Conservation (phyloP, 2,797 vertebrate genomes). For the Notamacropus eugenii region DNA sequence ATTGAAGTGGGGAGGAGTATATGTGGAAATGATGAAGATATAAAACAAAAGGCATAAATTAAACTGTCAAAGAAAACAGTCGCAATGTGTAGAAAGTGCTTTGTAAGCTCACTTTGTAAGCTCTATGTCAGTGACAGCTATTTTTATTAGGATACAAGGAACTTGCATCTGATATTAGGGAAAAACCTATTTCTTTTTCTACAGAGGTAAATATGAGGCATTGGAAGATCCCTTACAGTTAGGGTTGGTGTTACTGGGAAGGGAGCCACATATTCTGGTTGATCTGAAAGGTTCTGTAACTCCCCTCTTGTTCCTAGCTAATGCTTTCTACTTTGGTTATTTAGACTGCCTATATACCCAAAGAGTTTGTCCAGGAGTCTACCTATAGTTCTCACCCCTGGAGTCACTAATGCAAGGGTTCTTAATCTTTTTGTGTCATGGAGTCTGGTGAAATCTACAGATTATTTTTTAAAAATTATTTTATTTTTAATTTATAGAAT, state of each 20-base stretch:
- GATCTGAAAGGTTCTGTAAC: background rate
- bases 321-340: background rate
- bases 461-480: background rate
- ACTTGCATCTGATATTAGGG: conserved; percentile 35
- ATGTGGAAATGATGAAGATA: background rate
- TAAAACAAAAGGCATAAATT: background rate
- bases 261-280: background rate
- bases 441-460: background rate
- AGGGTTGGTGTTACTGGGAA: background rate
- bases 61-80: background rate
- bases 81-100: background rate
- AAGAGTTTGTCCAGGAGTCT: background rate
- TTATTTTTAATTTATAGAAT: background rate
- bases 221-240: background rate
- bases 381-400: background rate
- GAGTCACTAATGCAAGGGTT: background rate
- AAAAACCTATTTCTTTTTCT: background rate
- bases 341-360: background rate
- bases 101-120: background rate
- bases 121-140: background rate
- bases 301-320: background rate
- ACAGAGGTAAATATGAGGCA: background rate
- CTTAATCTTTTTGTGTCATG: background rate
- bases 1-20: background rate
- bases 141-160: background rate